phyloP scores from a whole-genome alignment of 2,797 vertebrate species.

The Prunella strophiata region DNA sequence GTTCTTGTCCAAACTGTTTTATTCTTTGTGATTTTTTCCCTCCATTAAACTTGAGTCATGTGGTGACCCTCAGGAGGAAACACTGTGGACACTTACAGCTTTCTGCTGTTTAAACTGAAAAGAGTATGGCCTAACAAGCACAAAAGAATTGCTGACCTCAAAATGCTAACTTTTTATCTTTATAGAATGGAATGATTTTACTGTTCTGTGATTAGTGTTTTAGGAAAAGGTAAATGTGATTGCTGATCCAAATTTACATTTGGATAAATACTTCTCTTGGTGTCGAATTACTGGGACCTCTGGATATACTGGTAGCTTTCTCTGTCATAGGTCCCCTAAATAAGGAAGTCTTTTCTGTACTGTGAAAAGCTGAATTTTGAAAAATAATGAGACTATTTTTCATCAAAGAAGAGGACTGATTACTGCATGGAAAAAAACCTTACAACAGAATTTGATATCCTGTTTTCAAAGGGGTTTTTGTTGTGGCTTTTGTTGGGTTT shows the following conservation, averaged over 20 bases:
- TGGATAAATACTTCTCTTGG: background rate
- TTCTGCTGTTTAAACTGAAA: constrained; percentile 20
- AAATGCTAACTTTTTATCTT: background rate
- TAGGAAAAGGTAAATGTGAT: background rate
- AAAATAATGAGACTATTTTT: background rate
- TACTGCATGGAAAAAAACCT: background rate
- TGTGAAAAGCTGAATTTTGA: background rate
- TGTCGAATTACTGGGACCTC: background rate
- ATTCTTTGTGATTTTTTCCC: background rate
- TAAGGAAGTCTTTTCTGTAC: background rate
- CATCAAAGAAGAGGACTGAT: background rate
- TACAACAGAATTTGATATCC: background rate
- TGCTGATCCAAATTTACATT: background rate
- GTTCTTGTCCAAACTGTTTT: background rate
- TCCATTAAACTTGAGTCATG: background rate
- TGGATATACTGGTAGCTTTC: background rate
- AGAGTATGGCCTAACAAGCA: background rate
- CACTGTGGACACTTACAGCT: background rate
- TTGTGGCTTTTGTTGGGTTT: background rate
- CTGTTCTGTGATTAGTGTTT: background rate
- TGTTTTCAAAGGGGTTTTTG: background rate
- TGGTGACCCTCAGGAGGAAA: background rate
- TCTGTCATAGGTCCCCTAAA: background rate
- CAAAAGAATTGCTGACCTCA: background rate
- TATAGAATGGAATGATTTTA: background rate